Percentiles rank a stretch among this genome's conserved stretches.
phyloP scores from a whole-genome alignment of 2,113 vertebrate species.

The Antigone vipio region DNA sequence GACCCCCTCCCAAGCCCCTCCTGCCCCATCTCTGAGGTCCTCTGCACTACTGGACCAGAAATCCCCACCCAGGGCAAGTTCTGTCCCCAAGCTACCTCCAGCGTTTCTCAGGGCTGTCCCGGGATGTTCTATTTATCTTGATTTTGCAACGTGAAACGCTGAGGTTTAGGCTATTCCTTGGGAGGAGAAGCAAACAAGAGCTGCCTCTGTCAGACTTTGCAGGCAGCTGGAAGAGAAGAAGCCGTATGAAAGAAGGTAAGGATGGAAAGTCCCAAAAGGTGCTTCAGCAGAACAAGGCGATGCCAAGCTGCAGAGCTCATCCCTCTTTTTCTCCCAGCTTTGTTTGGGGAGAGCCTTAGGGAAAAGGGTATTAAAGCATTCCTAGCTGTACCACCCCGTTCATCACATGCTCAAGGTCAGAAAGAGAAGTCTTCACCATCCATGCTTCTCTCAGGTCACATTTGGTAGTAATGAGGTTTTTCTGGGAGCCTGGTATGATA shows the following conservation, averaged over 20 bases:
- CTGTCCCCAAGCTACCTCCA: no score
- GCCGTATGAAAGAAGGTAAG: neutral
- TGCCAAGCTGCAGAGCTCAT: neutral
- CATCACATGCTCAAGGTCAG: neutral
- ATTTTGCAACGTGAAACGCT: fast-evolving
- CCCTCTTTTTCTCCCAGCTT: neutral
- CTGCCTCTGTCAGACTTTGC: neutral
- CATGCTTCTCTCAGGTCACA: neutral
- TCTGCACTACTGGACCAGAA: neutral
- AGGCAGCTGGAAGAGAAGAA: neutral
- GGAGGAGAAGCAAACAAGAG: neutral
- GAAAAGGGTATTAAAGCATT: neutral
- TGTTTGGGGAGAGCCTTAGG: neutral
- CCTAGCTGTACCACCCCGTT: neutral
- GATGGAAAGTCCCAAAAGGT: neutral
- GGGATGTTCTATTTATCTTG: neutral
- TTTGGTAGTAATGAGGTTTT: neutral
- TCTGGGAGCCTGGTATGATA: neutral
- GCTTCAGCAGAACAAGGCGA: neutral
- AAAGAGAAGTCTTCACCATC: neutral
- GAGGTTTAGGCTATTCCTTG: neutral
- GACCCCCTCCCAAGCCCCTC: neutral
- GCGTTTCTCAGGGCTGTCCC: fast-evolving
- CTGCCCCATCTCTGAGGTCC: neutral
- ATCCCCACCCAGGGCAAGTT: neutral